phyloP scores from a whole-genome alignment of 2,113 vertebrate genomes.

The Psilopsiagon aurifrons region DNA sequence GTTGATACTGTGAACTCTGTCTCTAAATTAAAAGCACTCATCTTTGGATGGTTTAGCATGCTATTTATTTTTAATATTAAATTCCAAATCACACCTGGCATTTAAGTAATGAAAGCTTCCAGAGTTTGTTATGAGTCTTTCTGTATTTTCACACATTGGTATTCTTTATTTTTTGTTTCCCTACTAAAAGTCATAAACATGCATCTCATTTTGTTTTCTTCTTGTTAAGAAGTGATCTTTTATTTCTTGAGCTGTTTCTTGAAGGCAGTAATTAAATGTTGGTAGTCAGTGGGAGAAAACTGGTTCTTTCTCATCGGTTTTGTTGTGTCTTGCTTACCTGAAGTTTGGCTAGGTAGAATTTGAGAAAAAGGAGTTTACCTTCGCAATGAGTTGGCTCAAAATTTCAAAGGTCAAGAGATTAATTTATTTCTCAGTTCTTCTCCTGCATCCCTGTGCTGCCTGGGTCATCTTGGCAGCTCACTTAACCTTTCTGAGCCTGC shows the following conservation, averaged over 20 bases:
- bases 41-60: background rate
- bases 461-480: background rate
- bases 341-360: background rate
- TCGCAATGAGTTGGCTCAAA: background rate
- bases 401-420: background rate
- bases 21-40: background rate
- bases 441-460: background rate
- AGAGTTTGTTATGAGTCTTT: background rate
- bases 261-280: background rate
- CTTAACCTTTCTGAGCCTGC: background rate
- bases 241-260: background rate
- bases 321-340: background rate
- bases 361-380: background rate
- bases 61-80: slow-evolving; percentile 15
- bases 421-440: background rate
- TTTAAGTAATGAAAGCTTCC: background rate
- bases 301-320: background rate
- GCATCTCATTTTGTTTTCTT: background rate
- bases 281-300: background rate
- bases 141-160: background rate
- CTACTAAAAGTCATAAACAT: background rate
- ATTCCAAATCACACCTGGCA: background rate
- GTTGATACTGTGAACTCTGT: background rate
- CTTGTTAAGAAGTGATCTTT: background rate
- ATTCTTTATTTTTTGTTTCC: background rate